Base-by-base conservation (phyloP, 2,113 vertebrate species). In the Eptesicus fuscus region DNA sequence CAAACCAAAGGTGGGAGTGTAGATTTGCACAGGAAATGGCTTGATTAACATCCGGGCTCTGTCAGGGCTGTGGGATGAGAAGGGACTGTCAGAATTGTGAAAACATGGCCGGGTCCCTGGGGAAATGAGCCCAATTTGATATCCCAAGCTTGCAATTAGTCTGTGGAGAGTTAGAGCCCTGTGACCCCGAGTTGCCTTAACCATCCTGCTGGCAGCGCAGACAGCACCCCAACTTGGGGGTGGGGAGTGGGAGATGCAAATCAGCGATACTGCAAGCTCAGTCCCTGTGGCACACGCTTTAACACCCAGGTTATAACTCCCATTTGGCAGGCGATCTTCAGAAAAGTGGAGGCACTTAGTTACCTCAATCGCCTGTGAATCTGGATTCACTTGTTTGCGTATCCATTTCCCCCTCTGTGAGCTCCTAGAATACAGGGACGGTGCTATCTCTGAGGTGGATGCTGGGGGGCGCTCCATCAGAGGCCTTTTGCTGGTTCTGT, bases 71-170 rank as follows among this genome's bases (percentile, higher is more conserved):
- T 35, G 59, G 37, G 90, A 74, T 89, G 61, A 85, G 84, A 85
- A 71, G 74, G 90, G 67, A 44, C 30, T 79, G 63, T 95, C 83
- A 93, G 88, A 94, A 90, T 61, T 88, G 85, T 76, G 88, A 94
- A 96, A 97, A 86, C 80, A 65, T 14, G 53, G 12, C 23, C 2
- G 0, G 17, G 18, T 79, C 90, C 80, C 91, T 69, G 40, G 82
- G 69, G 82, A 94, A 95, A 90, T 96, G 73, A 88, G 91, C 84
- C 44, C 65, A 42, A 83, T 82, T 94, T 53, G 84, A 35, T 88
- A 53, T 94, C 91, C 83, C 71, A 37, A 51, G 80, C 40, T 87
- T 83, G 71, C 63, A 77, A 18, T 88, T 83, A 85, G 79, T 70
- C 95, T 77, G 28, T 79, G 65, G 63, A 71, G 79, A 89, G 65